phyloP scores from a whole-genome alignment of 2,888 invertebrate genomes.

The Xylophagus ater region DNA sequence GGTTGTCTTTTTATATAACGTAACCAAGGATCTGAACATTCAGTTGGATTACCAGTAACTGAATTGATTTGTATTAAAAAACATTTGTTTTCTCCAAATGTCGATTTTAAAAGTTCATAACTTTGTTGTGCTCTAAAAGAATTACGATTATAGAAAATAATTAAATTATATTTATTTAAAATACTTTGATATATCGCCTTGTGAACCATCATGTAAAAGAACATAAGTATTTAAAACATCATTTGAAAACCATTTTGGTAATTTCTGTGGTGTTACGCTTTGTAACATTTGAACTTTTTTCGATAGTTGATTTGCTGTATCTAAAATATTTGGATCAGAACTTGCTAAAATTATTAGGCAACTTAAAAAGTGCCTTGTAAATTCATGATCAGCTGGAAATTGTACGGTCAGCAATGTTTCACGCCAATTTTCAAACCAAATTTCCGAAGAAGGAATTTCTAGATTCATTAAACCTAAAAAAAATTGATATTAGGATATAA shows the following conservation, averaged over 20 bases:
- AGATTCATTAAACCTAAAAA: conserved; percentile 45
- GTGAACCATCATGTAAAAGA: conserved; percentile 71
- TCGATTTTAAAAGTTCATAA: conserved; percentile 74
- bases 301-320: conserved; percentile 67
- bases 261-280: conserved; percentile 59
- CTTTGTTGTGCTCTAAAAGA: conserved; percentile 64
- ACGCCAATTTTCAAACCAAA: conserved; percentile 95
- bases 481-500: conserved; percentile 5
- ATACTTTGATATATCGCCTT: conserved; percentile 61
- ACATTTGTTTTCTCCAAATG: conserved; percentile 78
- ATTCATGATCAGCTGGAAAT: conserved; percentile 91
- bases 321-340: conserved; percentile 64
- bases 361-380: conserved; percentile 77
- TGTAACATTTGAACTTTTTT: conserved; percentile 72
- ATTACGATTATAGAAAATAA: conserved; percentile 6
- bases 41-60: conserved; percentile 46
- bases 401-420: conserved; percentile 81
- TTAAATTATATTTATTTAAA: conserved; percentile 1
- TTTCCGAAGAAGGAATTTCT: conserved; percentile 63
- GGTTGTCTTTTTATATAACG: conserved; percentile 57
- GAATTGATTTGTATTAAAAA: conserved; percentile 88
- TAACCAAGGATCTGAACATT: conserved; percentile 76
- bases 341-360: conserved; percentile 69
- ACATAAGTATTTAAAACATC: conserved; percentile 82
- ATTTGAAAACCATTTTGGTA: conserved; percentile 73